phyloP scores from a whole-genome alignment of 2,888 invertebrate species.

The Tortricodes alternella region DNA sequence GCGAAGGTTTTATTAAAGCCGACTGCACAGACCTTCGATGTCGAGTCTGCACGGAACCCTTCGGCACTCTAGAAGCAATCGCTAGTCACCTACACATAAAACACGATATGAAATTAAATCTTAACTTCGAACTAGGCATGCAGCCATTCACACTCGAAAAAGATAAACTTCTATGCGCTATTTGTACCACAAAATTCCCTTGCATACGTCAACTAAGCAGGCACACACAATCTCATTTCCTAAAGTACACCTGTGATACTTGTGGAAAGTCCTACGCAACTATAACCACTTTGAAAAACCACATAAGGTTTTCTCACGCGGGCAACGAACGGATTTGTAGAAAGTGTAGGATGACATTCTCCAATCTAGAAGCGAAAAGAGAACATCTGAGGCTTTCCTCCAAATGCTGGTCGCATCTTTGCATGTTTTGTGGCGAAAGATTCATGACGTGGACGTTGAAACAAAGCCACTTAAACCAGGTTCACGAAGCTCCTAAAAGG shows the following conservation, averaged over 20 bases:
- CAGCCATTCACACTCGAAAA: slow-evolving; percentile 66
- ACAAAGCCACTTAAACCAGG: slow-evolving; percentile 56
- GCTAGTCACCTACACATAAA: slow-evolving; percentile 56
- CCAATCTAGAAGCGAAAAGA: slow-evolving; percentile 54
- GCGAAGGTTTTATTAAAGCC: slow-evolving; percentile 67
- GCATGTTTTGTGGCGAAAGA: slow-evolving; percentile 61
- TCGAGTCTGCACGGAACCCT: slow-evolving; percentile 54
- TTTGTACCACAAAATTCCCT: slow-evolving; percentile 57
- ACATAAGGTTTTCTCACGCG: slow-evolving; percentile 59
- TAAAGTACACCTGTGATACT: slow-evolving; percentile 66
- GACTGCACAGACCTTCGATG: slow-evolving; percentile 67
- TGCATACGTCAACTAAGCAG: slow-evolving; percentile 63
- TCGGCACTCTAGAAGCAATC: slow-evolving; percentile 51
- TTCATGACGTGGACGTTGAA: slow-evolving; percentile 61
- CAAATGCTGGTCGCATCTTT: slow-evolving; percentile 65
- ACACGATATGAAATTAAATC: slow-evolving; percentile 55
- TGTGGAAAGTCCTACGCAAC: slow-evolving; percentile 72
- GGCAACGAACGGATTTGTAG: slow-evolving; percentile 59
- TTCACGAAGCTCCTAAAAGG: slow-evolving; percentile 56
- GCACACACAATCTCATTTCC: slow-evolving; percentile 67
- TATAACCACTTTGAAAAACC: slow-evolving; percentile 58
- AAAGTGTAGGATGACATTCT: slow-evolving; percentile 64
- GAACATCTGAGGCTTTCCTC: slow-evolving; percentile 55
- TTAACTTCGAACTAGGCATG: slow-evolving; percentile 55
- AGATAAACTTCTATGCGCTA: slow-evolving; percentile 57